These are phyloP conservation scores for Acanthisitta chloris DNA, from an alignment of 2,113 vertebrate species.

Conservation along the genomic window DNA sequence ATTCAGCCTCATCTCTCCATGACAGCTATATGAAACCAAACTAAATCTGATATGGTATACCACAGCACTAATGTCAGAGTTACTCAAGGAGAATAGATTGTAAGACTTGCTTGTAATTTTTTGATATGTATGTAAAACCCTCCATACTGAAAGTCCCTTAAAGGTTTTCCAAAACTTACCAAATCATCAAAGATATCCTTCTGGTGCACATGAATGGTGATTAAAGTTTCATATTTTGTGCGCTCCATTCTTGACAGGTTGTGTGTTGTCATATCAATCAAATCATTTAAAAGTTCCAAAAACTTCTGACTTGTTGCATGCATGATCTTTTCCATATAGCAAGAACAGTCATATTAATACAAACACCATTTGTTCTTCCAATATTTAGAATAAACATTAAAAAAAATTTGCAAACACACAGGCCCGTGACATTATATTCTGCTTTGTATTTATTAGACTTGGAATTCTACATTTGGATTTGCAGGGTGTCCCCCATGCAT, in stretches of 20 bases:
- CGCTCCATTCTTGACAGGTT: conserved; percentile 69
- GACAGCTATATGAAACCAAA: neutral
- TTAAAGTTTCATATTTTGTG: conserved; percentile 72
- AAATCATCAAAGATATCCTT: conserved; percentile 74
- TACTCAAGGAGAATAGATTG: neutral
- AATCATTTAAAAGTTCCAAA: conserved; percentile 67
- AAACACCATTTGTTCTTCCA: neutral
- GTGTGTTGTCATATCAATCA: conserved; percentile 72
- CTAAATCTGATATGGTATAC: neutral
- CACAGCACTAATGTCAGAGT: neutral
- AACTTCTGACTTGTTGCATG: conserved; percentile 70
- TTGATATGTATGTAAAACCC: neutral
- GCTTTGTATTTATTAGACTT: neutral
- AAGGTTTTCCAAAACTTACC: conserved; percentile 47
- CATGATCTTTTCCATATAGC: conserved; percentile 60
- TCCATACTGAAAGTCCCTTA: neutral
- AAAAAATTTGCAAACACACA: neutral
- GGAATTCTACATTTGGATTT: neutral
- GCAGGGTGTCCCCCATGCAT: neutral
- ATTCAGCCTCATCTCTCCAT: neutral
- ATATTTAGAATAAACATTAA: neutral
- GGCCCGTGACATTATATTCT: neutral
- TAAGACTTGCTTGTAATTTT: neutral
- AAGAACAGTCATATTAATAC: neutral
- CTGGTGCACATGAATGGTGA: conserved; percentile 75